Evolutionary conservation across 2,888 invertebrate genomes (phyloP), one percentile per base, ranked within the genome.

Genomic region (Exephanes ischioxanthus): DNA sequence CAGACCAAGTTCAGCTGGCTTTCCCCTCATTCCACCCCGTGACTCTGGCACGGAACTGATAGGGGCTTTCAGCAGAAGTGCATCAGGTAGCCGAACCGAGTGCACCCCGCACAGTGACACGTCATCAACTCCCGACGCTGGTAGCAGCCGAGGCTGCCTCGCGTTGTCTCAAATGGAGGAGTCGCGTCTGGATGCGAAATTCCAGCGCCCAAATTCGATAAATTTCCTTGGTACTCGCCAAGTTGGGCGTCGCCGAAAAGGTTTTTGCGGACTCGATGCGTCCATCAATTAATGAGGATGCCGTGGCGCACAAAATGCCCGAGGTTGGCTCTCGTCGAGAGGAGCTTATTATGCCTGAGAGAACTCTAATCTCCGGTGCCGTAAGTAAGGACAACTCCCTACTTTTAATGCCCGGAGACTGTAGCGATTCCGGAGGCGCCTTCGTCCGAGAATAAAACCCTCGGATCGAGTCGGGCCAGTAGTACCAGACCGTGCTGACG

Each of bases 301-400:
- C 26, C 45, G 48, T 61, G 9, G 45, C 45, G 45, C 45, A 61
- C 61, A 3, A 22, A 75, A 63, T 30, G 16, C 48, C 61, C 33
- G 75, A 2, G 19, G 63, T 75, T 63, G 48, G 48, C 33, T 63
- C 11, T 33, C 61, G 48, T 77, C 76, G 51, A 30, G 11, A 75
- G 80, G 77, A 73, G 72, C 83, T 86, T 83, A 86, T 86, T 83
- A 86, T 83, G 83, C 83, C 70, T 63, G 73, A 58, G 53, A 67
- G 53, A 83, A 73, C 61, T 68, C 67, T 51, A 33, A 53, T 58
- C 53, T 70, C 61, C 77, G 73, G 76, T 83, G 77, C 63, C 73
- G 55, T 75, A 78, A 83, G 80, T 73, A 86, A 77, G 66, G 67
- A 66, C 58, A 73, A 63, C 53, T 55, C 66, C 37, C 61, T 19